Evolutionary conservation across 1,140 invertebrate species (phyloP), one percentile per base, ranked within the genome.

Genomic region (Acromyrmex charruanus): DNA sequence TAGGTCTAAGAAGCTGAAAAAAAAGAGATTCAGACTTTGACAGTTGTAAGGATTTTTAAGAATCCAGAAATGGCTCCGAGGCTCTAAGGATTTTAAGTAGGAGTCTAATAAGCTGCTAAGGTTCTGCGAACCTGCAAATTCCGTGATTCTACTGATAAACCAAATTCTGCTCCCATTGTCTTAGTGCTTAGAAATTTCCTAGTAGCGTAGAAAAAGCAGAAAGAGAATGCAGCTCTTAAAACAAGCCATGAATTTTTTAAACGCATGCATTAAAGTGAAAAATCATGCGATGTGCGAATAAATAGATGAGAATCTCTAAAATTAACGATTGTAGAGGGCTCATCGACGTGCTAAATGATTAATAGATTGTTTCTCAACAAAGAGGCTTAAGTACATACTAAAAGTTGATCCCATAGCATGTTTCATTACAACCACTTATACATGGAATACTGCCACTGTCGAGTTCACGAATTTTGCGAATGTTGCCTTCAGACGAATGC

Each of bases 161-260:
- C n/a, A 14, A 81, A 12, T 82, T 74, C 18, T 84, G 49, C 74
- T 75, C 14, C 35, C 9, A 75, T 75, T 16, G 61, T n/a, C 3
- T 82, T 82, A 77, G 71, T 86, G 81, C 81, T 88, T 90, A 65
- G 53, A 51, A 79, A 90, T 49, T 74, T 87, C 86, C 68, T 88
- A 72, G 21, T 80, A 25, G 66, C 25, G 31, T 87, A 89, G 58
- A 77, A 89, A 25, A 44, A 58, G 18, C 21, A 44, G 9, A 53
- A 68, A 80, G 14, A 18, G 4, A 58, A 71, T 28, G 35, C 35
- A 58, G 12, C 10, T 55, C 44, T 21, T 28, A 16, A 71, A 39
- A 39, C 49, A 58, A 71, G 10, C 51, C 51, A 55, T 53, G 35
- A 81, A 61, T 35, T 61, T 82, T 51, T 82, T 35, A 49, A 49